These are phyloP conservation scores for Synergus itoensis DNA, from an alignment of 2,888 invertebrate species.

Conservation along the genomic window DNA sequence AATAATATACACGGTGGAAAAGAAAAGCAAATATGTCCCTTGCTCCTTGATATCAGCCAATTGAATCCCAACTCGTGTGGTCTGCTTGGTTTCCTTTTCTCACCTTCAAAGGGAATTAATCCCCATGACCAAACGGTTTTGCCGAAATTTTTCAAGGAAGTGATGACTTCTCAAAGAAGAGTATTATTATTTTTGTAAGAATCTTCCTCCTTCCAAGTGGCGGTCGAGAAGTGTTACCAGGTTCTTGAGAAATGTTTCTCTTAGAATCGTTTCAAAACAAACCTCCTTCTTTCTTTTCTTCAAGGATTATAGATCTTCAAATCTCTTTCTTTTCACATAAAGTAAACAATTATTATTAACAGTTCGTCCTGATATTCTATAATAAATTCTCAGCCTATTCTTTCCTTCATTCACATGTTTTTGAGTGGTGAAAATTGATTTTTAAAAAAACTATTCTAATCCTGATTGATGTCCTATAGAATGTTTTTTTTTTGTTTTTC, in stretches of 20 bases:
- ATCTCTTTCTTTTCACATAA: conserved; percentile 22
- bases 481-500: no score
- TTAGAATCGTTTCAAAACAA: conserved; percentile 34
- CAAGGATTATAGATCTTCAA: conserved; percentile 8
- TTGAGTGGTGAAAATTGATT: neutral
- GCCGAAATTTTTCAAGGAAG: conserved; percentile 38
- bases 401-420: neutral
- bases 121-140: conserved; percentile 56
- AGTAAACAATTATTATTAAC: conserved; percentile 34
- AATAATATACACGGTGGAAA: conserved; percentile 63
- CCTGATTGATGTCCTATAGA: neutral
- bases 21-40: conserved; percentile 64
- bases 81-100: conserved; percentile 47
- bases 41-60: conserved; percentile 66
- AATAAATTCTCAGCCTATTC: neutral
- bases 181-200: conserved; percentile 29
- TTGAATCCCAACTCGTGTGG: conserved; percentile 62
- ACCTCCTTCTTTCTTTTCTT: conserved; percentile 11
- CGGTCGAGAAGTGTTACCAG: conserved; percentile 22
- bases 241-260: conserved; percentile 37
- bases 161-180: conserved; percentile 20
- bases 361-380: neutral
- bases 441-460: neutral
- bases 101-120: conserved; percentile 49
- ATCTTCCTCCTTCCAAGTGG: conserved; percentile 22